Evolutionary conservation across 2,888 invertebrate species (phyloP).

Genomic region (Caenorhabditis panamensis): DNA sequence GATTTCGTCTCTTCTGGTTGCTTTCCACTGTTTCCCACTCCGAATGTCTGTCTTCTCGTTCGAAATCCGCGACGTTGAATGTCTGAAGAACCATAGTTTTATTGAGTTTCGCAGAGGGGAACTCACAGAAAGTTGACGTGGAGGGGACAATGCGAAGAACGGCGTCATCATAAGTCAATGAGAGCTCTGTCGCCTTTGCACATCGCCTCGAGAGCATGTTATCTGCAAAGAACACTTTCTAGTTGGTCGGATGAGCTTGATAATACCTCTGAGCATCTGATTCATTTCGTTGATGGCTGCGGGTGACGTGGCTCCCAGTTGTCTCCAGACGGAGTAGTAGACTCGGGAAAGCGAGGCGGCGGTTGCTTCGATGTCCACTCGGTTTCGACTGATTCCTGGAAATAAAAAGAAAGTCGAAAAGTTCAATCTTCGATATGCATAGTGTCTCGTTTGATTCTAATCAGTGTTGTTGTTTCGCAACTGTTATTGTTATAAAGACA

Average conservation of each 20-base stretch:
- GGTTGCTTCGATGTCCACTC: slow-evolving; percentile 43
- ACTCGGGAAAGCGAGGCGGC: slow-evolving; percentile 35
- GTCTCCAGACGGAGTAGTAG: slow-evolving; percentile 56
- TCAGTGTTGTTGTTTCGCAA: too few species aligned
- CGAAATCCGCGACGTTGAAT: slow-evolving; percentile 73
- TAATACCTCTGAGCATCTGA: slow-evolving; percentile 19
- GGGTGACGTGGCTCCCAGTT: slow-evolving; percentile 32
- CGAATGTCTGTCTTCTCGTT: slow-evolving; percentile 51
- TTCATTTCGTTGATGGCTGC: slow-evolving; percentile 18
- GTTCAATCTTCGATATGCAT: not conserved
- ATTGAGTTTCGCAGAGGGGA: not conserved
- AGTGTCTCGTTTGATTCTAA: too few species aligned
- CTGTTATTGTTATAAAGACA: too few species aligned
- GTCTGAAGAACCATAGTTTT: slow-evolving; percentile 45
- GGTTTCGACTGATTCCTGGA: slow-evolving; percentile 42
- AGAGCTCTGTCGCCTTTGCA: slow-evolving; percentile 22
- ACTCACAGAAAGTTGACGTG: slow-evolving; percentile 49
- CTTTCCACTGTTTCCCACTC: slow-evolving; percentile 50
- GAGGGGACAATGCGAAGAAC: slow-evolving; percentile 40
- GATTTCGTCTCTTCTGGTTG: slow-evolving; percentile 40
- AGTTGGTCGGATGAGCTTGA: not conserved
- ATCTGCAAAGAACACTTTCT: slow-evolving; percentile 33
- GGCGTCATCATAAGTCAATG: slow-evolving; percentile 41
- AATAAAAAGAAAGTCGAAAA: not conserved
- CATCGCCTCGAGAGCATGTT: slow-evolving; percentile 33